Evolutionary conservation across 2,797 vertebrate species (phyloP), one percentile per base, ranked within the genome.

Genomic region (Phataginus tricuspis): DNA sequence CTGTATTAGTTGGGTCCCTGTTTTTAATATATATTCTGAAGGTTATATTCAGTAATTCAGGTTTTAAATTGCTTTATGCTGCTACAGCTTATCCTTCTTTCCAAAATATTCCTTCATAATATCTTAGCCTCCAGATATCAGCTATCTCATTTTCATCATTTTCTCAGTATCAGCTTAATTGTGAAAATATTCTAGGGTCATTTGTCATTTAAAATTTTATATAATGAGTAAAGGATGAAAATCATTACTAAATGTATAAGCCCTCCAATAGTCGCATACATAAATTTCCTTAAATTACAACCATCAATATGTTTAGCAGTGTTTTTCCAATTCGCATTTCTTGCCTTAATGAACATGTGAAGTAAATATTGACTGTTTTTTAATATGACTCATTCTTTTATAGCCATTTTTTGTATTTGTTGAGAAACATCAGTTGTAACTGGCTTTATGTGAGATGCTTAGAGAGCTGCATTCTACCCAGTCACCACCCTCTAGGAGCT

Each of bases 311-410:
- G n/a, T 74, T 96, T 95, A 89, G 71, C 45, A 85, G 55, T 93
- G 49, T 49, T 68, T 90, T 92, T 90, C 87, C 75, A 87, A 90
- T 96, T 91, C 86, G 89, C 37, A 87, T 96, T 95, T 91, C 82
- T 92, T 93, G 80, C 71, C 51, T 94, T 96, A 96, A 96, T 97
- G 94, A 96, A 78, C 74, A 86, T 71, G 53, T 39, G 39, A 85
- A 85, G 69, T 96, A 97, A 96, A 96, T 97, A 96, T 93, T 96
- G 96, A 96, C 71, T 84, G 68, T 39, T 68, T 95, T 97, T 94
- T 84, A 97, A 85, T 68, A 66, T 27, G 61, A 82, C 25, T 92
- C 29, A 34, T 75, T 87, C 14, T 80, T 83, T 93, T 93, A 80
- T 83, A 93, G 23, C 59, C 16, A 68, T 89, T n/a, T 42, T 42